Evolutionary conservation across 2,888 invertebrate species (phyloP), one percentile per base, ranked within the genome.

Genomic region (Yponomeuta plumbellus): DNA sequence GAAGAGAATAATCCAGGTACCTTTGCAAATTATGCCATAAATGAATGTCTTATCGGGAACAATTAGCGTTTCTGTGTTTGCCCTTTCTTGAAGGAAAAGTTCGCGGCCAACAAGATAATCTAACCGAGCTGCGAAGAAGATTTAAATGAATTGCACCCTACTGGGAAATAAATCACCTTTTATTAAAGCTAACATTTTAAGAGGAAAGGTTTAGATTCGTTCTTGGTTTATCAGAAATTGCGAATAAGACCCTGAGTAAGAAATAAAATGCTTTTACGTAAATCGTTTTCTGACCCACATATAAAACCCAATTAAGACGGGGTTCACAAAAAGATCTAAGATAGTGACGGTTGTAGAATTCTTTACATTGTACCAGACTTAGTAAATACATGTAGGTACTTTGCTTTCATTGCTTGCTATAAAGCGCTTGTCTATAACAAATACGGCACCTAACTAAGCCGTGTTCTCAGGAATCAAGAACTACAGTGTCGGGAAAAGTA

Each of bases 401-500:
- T 61, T 66, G 70, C 69, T 74, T 76, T 76, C 76, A 76, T 78
- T 76, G 74, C 71, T 72, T 71, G 75, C 72, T 74, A 77, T 76
- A 75, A 71, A 73, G 70, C 71, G 71, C 70, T 72, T 77, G 78
- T 76, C 76, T 76, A 76, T 72, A 71, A 72, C 77, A 76, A 81
- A 77, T 76, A 75, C 73, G 69, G 70, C 68, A 73, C 73, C 72
- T 75, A 74, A 72, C n/a, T 23, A 6, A 59, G 73, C 73, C 17
- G 6, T 17, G 58, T 59, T 66, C 34, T 40, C 44, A 59, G 22
- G 69, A 66, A 65, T 66, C 66, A 58, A 22, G 57, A 77, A 78
- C 78, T 77, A 79, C 78, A 77, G 75, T 75, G 77, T 76, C 68
- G 75, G 23, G n/a, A 75, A 65, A 75, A 80, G 83, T 76, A 74